Evolutionary conservation across 2,113 vertebrate genomes (phyloP).

Genomic region (Aspidoscelis tigris): DNA sequence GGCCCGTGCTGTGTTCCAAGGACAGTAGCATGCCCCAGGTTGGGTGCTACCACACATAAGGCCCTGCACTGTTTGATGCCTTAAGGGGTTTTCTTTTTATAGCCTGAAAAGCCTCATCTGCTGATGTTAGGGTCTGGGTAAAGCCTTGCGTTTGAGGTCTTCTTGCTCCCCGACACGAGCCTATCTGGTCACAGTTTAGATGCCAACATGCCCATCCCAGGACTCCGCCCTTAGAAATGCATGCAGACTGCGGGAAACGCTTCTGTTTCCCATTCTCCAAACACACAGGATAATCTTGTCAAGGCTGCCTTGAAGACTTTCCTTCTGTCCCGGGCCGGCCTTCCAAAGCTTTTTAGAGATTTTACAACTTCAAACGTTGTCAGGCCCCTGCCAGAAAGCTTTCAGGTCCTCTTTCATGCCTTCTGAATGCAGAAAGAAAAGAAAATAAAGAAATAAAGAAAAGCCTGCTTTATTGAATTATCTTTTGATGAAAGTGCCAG

Average conservation of each 20-base stretch:
- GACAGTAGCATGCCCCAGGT: too few relatives aligned
- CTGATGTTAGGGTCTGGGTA: too few relatives aligned
- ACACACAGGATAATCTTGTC: neutral
- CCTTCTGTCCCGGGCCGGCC: neutral
- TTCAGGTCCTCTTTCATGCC: too few relatives aligned
- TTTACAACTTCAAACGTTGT: neutral
- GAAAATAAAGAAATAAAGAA: neutral
- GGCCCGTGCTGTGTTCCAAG: too few relatives aligned
- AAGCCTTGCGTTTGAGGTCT: too few relatives aligned
- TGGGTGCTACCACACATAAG: too few relatives aligned
- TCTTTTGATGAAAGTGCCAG: accelerated
- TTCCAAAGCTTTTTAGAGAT: too few relatives aligned
- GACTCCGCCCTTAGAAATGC: neutral
- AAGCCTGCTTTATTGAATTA: neutral
- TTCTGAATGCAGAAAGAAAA: neutral
- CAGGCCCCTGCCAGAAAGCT: neutral
- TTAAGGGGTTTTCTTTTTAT: too few relatives aligned
- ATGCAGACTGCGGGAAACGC: neutral
- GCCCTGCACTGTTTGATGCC: too few relatives aligned
- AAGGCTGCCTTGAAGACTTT: neutral
- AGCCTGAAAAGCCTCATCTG: too few relatives aligned
- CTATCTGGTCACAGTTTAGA: neutral
- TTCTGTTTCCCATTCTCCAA: neutral
- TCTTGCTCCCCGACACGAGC: neutral
- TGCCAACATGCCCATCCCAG: neutral